Evolutionary conservation across 2,113 vertebrate genomes (phyloP).

Genomic region (Alexandromys fortis): DNA sequence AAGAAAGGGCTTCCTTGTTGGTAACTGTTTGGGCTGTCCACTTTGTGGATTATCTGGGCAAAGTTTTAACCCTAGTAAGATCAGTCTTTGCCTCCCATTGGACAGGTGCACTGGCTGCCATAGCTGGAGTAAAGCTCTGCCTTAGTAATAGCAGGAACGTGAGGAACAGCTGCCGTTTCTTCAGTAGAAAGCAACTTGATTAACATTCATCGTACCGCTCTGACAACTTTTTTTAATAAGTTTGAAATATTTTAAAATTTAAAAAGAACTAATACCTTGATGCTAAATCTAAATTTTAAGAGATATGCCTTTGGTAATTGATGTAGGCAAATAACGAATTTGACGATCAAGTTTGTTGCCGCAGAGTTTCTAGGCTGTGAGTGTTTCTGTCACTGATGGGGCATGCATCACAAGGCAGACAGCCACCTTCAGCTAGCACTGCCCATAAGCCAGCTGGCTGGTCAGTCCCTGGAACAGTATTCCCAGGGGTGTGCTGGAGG

Average conservation of each 20-base stretch:
- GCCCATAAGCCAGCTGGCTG: neutral
- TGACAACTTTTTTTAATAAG: neutral
- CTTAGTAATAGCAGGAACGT: neutral
- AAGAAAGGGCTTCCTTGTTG: neutral
- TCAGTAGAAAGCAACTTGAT: neutral
- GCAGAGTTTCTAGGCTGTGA: rapidly evolving
- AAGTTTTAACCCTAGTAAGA: neutral
- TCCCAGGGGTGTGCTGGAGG: neutral
- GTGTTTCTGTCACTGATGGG: rapidly evolving
- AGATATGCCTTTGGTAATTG: neutral
- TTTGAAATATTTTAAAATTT: neutral
- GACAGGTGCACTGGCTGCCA: neutral
- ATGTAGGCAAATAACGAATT: neutral
- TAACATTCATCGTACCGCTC: neutral
- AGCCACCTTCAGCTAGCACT: neutral
- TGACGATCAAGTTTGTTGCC: neutral
- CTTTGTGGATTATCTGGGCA: neutral
- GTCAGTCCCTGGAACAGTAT: neutral
- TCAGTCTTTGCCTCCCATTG: neutral
- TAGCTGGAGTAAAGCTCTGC: neutral
- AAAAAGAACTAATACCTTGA: neutral
- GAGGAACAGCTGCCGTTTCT: neutral
- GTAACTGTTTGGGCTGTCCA: neutral
- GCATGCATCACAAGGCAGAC: rapidly evolving
- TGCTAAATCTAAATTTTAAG: neutral